Conservation (phyloP, 2,797 vertebrate species). For the Lerista edwardsae region DNA sequence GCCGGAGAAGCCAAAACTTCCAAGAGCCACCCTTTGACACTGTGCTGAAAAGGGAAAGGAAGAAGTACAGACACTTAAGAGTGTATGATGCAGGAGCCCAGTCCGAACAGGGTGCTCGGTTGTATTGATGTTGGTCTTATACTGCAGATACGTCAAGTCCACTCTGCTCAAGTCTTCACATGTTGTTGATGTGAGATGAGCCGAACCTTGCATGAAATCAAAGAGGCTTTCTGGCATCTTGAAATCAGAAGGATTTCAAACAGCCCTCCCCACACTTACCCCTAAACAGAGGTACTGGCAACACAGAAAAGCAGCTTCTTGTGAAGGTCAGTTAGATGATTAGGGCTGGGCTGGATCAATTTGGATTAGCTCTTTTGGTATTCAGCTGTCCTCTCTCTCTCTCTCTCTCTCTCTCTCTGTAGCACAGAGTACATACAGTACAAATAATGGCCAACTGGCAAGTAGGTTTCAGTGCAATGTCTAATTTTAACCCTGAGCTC, state of each 20-base stretch:
- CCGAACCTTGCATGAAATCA: neutral
- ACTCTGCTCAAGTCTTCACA: too few species aligned
- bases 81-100: too few species aligned
- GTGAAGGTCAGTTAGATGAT: conserved; percentile 25
- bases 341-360: conserved; percentile 14
- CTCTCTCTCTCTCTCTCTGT: neutral
- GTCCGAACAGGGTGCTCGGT: too few species aligned
- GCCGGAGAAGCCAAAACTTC: too few species aligned
- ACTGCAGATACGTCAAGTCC: too few species aligned
- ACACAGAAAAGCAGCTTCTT: neutral
- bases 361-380: conserved; percentile 22
- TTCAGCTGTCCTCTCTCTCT: neutral
- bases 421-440: neutral
- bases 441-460: neutral
- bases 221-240: neutral
- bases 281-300: too few species aligned
- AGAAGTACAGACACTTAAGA: too few species aligned
- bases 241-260: neutral
- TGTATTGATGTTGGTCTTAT: neutral
- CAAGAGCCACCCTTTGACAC: too few species aligned
- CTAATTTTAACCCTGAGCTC: conserved; percentile 8
- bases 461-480: neutral
- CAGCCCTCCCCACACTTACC: too few species aligned
- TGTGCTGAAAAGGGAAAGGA: too few species aligned
- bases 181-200: neutral